Base-by-base conservation (phyloP, 2,797 vertebrate species). In the Naso thynnoides region DNA sequence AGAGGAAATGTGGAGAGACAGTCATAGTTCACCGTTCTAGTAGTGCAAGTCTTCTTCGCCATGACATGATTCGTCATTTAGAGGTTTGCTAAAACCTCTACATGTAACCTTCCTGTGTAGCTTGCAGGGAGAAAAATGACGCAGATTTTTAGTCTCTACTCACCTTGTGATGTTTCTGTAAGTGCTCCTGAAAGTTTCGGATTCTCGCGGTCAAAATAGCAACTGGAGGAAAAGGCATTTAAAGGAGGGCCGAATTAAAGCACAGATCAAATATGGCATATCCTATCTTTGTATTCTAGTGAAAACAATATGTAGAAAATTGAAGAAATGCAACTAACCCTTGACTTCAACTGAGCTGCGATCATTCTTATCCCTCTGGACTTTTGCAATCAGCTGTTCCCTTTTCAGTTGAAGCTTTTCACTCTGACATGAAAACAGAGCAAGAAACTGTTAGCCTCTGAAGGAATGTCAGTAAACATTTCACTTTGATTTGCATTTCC, bases 101-200 rank as follows among this genome's bases (percentile, higher is more conserved):
- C 3, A 44, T 18, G 54, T 8, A 68, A n/a, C 13, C 60, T 24
- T 13, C 2, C 5, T 23, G 31, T 49, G 50, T 6, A 42, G 26
- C 23, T 18, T n/a, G 18, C n/a, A 31, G n/a, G 0, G 15, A 9
- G 19, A 6, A 8, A n/a, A 26, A 11, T 24, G 0, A 47, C 14
- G 27, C 2, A 0, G 49, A 29, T 36, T 59, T 19, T n/a, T 4
- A 21, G 16, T 9, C 21, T 60, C 48, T 18, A 60, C 81, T 77
- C 91, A 97, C 98, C 96, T 98, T 98, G 71, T 88, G 95, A 80
- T 98, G 96, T 80, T 88, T 94, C 29, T 94, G 95, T 80, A 99
- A 88, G 72, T 99, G 98, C 59, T 98, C 97, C 86, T 96, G 95
- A 8, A 88, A 94, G 73, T 94, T 96, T 62, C 93, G 94, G 47